These are phyloP conservation scores for Orgyia antiqua DNA, from an alignment of 2,888 invertebrate species.

Conservation along the genomic window DNA sequence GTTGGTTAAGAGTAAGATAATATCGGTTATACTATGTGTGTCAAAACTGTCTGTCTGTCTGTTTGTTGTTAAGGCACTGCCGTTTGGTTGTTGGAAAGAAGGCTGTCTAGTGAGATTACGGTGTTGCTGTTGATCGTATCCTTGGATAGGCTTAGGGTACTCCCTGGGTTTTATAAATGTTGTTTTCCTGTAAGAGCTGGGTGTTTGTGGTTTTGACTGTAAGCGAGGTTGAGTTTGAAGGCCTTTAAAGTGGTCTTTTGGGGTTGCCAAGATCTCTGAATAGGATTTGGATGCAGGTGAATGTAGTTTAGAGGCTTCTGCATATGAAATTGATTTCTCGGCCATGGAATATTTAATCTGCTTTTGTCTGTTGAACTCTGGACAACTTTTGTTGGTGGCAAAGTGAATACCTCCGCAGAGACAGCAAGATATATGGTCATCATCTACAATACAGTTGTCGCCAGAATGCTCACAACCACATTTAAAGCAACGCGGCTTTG, in stretches of 20 bases:
- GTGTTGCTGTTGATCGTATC: too few species aligned
- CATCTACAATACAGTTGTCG: background rate
- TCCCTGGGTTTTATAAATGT: too few species aligned
- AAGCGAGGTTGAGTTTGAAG: background rate
- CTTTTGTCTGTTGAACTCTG: background rate
- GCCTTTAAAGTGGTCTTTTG: too few species aligned
- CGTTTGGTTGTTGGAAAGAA: background rate
- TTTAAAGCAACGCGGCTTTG: too few species aligned
- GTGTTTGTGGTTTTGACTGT: background rate
- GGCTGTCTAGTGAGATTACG: background rate
- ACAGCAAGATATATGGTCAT: background rate
- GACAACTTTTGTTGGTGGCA: background rate
- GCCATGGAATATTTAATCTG: background rate
- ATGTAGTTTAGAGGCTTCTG: too few species aligned
- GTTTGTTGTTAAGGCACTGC: background rate
- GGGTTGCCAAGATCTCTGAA: too few species aligned
- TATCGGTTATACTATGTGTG: background rate
- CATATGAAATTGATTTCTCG: background rate
- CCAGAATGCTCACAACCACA: conserved; percentile 1
- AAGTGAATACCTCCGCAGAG: background rate
- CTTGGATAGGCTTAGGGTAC: too few species aligned
- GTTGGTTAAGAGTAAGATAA: background rate
- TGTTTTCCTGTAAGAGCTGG: too few species aligned
- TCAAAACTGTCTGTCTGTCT: background rate
- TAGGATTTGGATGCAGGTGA: too few species aligned